phyloP scores from a whole-genome alignment of 1,140 invertebrate species.

The Drosophila ananassae region DNA sequence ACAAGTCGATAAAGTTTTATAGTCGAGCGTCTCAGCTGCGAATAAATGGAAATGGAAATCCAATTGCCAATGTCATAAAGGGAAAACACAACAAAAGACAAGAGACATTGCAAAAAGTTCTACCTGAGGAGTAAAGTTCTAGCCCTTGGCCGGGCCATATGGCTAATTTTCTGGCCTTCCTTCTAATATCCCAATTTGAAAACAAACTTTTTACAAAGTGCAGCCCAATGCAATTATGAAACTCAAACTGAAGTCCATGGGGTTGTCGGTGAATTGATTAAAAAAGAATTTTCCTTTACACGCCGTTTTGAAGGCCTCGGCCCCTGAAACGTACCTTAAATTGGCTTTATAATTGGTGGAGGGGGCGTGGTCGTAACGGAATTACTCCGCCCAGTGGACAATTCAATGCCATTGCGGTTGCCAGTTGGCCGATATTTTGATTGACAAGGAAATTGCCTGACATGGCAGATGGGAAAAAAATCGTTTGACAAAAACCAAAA shows the following conservation, averaged over 20 bases:
- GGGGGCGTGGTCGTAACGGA: slow-evolving; percentile 49
- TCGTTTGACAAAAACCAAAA: neutral
- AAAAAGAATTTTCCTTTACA: slow-evolving; percentile 41
- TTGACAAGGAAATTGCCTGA: slow-evolving; percentile 27
- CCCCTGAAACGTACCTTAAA: slow-evolving; percentile 45
- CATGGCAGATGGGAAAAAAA: slow-evolving; percentile 31
- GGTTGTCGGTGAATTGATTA: slow-evolving; percentile 71
- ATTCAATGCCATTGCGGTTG: slow-evolving; percentile 39
- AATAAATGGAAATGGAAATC: slow-evolving; percentile 67
- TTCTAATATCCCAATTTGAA: slow-evolving; percentile 65
- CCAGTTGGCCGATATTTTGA: slow-evolving; percentile 43
- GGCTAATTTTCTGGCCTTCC: slow-evolving; percentile 63
- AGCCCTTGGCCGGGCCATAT: slow-evolving; percentile 47
- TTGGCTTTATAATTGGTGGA: slow-evolving; percentile 64
- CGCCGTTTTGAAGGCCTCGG: neutral
- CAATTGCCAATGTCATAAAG: slow-evolving; percentile 60
- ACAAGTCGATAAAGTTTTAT: slow-evolving; percentile 80
- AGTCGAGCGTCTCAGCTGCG: slow-evolving; percentile 65
- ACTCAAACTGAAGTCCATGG: slow-evolving; percentile 14
- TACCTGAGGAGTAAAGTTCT: slow-evolving; percentile 22
- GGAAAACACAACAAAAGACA: slow-evolving; percentile 24
- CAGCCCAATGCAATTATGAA: slow-evolving; percentile 61
- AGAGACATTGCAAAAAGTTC: slow-evolving; percentile 7
- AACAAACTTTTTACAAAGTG: slow-evolving; percentile 61
- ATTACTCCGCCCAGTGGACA: slow-evolving; percentile 32